Conservation (phyloP, 2,797 vertebrate species). For the Myotis findleyi region DNA sequence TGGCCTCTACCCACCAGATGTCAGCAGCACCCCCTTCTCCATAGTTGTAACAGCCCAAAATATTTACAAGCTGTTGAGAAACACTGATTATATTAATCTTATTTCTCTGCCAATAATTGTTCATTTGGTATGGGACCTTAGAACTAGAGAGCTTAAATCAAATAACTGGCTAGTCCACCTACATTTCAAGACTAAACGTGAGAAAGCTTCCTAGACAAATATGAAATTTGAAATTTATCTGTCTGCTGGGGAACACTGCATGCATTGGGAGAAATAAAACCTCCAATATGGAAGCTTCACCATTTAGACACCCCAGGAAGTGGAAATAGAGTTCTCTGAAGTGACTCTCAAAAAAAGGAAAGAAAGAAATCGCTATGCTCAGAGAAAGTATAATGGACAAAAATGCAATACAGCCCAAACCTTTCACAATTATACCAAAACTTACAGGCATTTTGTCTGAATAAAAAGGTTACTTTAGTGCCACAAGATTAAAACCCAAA, state of each 20-base stretch:
- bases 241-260: conserved; percentile 15
- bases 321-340: conserved; percentile 56
- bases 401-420: conserved; percentile 65
- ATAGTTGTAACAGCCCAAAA: neutral
- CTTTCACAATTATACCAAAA: conserved; percentile 71
- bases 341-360: conserved; percentile 54
- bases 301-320: conserved; percentile 55
- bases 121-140: conserved; percentile 43
- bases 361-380: conserved; percentile 12
- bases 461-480: conserved; percentile 37
- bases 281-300: conserved; percentile 28
- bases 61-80: conserved; percentile 34
- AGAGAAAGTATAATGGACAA: conserved; percentile 47
- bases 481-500: conserved; percentile 25
- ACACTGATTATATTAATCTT: conserved; percentile 53
- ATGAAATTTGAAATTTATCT: conserved; percentile 56
- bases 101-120: conserved; percentile 49
- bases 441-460: conserved; percentile 61
- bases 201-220: conserved; percentile 58
- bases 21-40: neutral
- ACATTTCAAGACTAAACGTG: conserved; percentile 36
- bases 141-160: conserved; percentile 61
- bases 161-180: conserved; percentile 2
- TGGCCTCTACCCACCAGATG: neutral
- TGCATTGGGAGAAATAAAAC: conserved; percentile 69